phyloP scores from a whole-genome alignment of 1,140 invertebrate species.

The Leptonema lineaticorne region DNA sequence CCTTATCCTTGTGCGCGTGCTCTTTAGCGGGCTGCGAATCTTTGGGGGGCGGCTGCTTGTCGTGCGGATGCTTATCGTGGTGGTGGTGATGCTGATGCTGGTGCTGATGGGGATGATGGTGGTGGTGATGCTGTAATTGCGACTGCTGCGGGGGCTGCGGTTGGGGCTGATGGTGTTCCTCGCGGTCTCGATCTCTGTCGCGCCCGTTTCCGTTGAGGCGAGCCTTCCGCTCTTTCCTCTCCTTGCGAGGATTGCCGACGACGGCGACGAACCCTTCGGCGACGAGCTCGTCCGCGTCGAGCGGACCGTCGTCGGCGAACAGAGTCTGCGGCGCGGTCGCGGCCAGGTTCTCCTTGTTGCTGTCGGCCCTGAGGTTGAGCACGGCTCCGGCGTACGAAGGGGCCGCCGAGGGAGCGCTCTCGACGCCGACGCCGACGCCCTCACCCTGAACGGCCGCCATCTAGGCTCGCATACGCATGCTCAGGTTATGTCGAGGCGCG shows the following conservation, averaged over 20 bases:
- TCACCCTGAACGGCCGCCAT: conserved; percentile 29
- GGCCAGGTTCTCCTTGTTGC: conserved; percentile 55
- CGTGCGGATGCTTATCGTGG: background rate
- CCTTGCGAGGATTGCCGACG: conserved; percentile 45
- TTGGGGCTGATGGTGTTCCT: conserved; percentile 46
- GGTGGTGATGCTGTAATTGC: conserved; percentile 42
- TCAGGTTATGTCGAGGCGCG: too few species aligned
- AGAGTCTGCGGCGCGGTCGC: conserved; percentile 48
- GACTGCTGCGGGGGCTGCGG: conserved; percentile 44
- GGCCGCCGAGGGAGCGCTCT: conserved; percentile 44
- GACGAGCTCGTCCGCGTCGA: conserved; percentile 48
- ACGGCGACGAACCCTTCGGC: conserved; percentile 56
- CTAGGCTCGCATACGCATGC: background rate
- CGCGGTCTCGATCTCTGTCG: too few species aligned
- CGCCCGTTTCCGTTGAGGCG: conserved; percentile 47
- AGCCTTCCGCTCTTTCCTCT: conserved; percentile 30
- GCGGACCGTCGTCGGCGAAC: conserved; percentile 46
- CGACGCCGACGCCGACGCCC: conserved; percentile 34
- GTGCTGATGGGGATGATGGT: conserved; percentile 2
- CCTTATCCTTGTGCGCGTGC: conserved; percentile 40
- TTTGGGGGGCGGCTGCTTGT: conserved; percentile 44
- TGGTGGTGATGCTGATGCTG: background rate
- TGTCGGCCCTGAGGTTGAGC: conserved; percentile 51
- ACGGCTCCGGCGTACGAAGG: conserved; percentile 55
- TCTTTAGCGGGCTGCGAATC: background rate